These are phyloP conservation scores for Napeogenes inachia DNA, from an alignment of 2,888 invertebrate species.

Conservation along the genomic window DNA sequence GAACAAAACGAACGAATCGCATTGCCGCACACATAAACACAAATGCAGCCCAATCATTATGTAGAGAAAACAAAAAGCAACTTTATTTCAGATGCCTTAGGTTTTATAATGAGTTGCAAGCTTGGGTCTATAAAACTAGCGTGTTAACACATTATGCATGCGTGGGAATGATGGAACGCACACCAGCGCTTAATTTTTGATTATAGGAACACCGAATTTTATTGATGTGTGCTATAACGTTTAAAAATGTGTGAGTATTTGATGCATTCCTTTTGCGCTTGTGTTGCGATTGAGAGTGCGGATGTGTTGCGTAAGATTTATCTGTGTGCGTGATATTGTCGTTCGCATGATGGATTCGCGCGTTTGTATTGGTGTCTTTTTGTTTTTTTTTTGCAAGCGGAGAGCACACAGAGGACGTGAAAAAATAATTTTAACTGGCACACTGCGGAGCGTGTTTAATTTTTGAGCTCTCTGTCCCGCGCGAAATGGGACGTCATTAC, in stretches of 20 bases:
- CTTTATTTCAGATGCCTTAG: conserved; percentile 34
- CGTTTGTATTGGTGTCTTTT: conserved; percentile 70
- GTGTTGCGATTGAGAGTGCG: conserved; percentile 46
- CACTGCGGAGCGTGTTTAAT: conserved; percentile 73
- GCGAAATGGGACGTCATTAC: conserved; percentile 75
- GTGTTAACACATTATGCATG: conserved; percentile 62
- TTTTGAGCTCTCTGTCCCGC: conserved; percentile 73
- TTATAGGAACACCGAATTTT: conserved; percentile 73
- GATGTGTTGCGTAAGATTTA: conserved; percentile 42
- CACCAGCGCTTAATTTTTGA: conserved; percentile 57
- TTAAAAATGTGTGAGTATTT: conserved; percentile 48
- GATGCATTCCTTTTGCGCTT: conserved; percentile 61
- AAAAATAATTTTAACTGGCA: conserved; percentile 77
- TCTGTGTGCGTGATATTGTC: conserved; percentile 59
- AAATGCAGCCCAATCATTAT: conserved; percentile 73
- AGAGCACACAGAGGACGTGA: conserved; percentile 63
- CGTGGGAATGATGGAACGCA: conserved; percentile 62
- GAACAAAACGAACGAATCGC: conserved; percentile 74
- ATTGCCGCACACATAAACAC: conserved; percentile 54
- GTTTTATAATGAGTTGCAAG: conserved; percentile 38
- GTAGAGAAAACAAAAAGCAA: conserved; percentile 33
- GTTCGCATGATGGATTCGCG: conserved; percentile 70
- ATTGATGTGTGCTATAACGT: conserved; percentile 43
- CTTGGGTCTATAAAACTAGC: conserved; percentile 59
- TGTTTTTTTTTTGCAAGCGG: conserved; percentile 59